Evolutionary conservation across 1,140 invertebrate species (phyloP).

Genomic region (Battus philenor): DNA sequence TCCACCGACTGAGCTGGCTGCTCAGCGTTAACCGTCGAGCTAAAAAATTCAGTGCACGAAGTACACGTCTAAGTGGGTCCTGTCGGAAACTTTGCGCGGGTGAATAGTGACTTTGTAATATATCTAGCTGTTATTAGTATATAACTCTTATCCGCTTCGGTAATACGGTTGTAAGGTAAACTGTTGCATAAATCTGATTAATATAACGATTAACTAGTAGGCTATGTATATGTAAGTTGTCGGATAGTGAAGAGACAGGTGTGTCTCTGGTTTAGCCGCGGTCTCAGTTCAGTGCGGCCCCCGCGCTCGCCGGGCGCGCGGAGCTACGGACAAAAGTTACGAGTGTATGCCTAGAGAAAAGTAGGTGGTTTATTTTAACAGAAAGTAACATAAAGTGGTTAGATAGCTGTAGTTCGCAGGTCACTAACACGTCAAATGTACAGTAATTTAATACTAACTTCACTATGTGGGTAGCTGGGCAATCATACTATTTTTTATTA

Average conservation of each 20-base stretch:
- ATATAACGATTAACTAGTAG: conserved; percentile 51
- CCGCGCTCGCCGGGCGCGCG: neutral
- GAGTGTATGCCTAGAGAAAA: conserved; percentile 24
- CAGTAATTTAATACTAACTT: conserved; percentile 71
- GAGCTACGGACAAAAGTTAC: conserved; percentile 17
- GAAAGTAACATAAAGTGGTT: conserved; percentile 34
- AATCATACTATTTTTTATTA: conserved; percentile 69
- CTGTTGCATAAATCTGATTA: conserved; percentile 67
- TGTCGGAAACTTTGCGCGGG: conserved; percentile 5
- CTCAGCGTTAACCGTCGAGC: neutral
- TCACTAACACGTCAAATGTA: conserved; percentile 59
- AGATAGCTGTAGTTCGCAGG: conserved; percentile 55
- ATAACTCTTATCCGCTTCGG: conserved; percentile 51
- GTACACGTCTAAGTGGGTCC: too few relatives aligned
- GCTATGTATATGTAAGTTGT: conserved; percentile 37
- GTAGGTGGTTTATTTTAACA: conserved; percentile 30
- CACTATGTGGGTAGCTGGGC: conserved; percentile 72
- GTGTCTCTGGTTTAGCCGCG: conserved; percentile 13
- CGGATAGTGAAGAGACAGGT: conserved; percentile 33
- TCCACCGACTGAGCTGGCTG: neutral
- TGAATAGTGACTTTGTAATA: conserved; percentile 35
- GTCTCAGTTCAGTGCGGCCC: conserved; percentile 20
- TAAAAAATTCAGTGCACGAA: too few relatives aligned
- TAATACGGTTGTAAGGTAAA: conserved; percentile 53
- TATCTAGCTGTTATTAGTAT: conserved; percentile 47